Conservation (phyloP, 2,113 vertebrate genomes). For the Himantopus leucocephalus region DNA sequence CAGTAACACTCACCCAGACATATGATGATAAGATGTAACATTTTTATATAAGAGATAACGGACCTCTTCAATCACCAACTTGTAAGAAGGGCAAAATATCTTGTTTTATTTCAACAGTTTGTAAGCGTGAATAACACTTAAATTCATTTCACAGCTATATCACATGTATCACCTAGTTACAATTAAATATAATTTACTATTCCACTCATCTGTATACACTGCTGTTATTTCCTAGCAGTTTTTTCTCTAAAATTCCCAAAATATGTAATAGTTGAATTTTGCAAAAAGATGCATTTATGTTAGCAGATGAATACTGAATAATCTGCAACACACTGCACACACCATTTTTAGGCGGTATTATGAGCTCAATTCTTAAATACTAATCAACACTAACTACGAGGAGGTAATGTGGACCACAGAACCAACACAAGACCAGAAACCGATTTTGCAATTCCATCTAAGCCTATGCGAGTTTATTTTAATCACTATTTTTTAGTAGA, state of each 20-base stretch:
- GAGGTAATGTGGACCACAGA: not conserved
- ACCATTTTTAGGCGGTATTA: too few relatives aligned
- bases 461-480: not conserved
- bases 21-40: not conserved
- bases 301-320: not conserved
- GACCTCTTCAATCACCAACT: not conserved
- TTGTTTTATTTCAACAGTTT: not conserved
- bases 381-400: not conserved
- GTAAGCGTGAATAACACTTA: not conserved
- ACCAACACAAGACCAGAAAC: not conserved
- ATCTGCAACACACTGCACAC: not conserved
- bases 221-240: not conserved
- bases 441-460: not conserved
- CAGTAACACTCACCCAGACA: not conserved
- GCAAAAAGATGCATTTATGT: not conserved
- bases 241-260: not conserved
- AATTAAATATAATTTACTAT: not conserved
- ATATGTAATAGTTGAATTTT: not conserved
- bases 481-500: not conserved
- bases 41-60: not conserved
- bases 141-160: not conserved
- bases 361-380: not conserved
- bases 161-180: not conserved
- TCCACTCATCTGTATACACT: not conserved
- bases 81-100: not conserved